phyloP scores from a whole-genome alignment of 2,888 invertebrate genomes.

The Drosophila atripex region DNA sequence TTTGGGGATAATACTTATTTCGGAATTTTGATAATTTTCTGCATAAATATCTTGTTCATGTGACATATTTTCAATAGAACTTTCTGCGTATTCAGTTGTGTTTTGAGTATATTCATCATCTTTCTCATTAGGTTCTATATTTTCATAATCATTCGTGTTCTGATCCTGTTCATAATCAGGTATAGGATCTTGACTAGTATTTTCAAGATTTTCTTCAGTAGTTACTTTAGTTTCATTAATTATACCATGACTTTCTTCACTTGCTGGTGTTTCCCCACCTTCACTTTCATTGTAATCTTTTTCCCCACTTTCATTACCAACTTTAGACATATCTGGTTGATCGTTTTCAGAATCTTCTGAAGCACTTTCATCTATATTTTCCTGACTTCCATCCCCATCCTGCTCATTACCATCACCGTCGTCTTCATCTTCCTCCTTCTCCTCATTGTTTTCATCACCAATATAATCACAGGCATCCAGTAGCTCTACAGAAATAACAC shows the following conservation, averaged over 20 bases:
- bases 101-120: neutral
- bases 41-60: neutral
- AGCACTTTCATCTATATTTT: neutral
- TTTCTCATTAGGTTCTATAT: neutral
- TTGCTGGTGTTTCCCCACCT: neutral
- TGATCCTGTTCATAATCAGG: neutral
- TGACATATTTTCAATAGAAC: neutral
- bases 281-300: conserved; percentile 3
- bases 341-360: neutral
- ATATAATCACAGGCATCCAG: conserved; percentile 78
- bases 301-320: neutral
- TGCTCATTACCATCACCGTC: neutral
- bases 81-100: neutral
- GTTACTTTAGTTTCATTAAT: neutral
- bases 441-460: conserved; percentile 28
- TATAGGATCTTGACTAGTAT: too few relatives aligned
- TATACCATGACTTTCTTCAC: neutral
- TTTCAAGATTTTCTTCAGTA: neutral
- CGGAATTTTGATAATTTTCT: neutral
- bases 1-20: neutral
- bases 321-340: neutral
- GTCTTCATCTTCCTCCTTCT: conserved; percentile 22
- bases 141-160: neutral
- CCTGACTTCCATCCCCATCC: neutral
- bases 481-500: conserved; percentile 72